phyloP scores from a whole-genome alignment of 2,797 vertebrate species.

The Avahi laniger region DNA sequence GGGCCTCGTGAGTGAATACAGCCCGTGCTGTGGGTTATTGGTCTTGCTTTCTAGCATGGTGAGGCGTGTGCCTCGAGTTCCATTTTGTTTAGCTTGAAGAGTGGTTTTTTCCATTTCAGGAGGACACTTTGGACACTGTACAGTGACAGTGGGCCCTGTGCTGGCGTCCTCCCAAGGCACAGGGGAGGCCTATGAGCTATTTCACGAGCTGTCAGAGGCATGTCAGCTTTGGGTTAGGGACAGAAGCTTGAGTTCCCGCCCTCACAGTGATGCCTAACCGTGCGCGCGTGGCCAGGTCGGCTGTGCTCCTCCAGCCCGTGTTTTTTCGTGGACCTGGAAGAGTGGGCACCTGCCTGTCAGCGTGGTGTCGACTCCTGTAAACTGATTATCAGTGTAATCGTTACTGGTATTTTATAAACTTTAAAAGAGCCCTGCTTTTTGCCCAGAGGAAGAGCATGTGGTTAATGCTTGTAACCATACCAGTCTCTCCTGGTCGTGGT shows the following conservation, averaged over 20 bases:
- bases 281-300: rapidly evolving
- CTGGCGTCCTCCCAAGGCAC: not conserved
- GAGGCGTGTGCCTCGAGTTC: rapidly evolving
- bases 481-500: no score
- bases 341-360: rapidly evolving
- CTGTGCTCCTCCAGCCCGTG: not conserved
- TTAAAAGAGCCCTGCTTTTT: not conserved
- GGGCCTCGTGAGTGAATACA: not conserved
- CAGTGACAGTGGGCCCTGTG: rapidly evolving
- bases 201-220: not conserved
- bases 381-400: rapidly evolving
- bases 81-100: no score
- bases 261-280: not conserved
- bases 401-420: no score
- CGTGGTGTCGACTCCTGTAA: rapidly evolving
- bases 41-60: rapidly evolving
- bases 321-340: not conserved
- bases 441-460: not conserved
- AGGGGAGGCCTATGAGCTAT: not conserved
- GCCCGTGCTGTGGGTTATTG: not conserved
- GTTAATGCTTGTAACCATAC: no score
- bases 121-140: rapidly evolving
- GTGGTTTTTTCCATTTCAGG: no score
- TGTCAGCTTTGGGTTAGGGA: not conserved
- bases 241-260: not conserved